Conservation (phyloP, 53 echinoderm and acorn worm genomes). For the Temnopleurus reevesii region DNA sequence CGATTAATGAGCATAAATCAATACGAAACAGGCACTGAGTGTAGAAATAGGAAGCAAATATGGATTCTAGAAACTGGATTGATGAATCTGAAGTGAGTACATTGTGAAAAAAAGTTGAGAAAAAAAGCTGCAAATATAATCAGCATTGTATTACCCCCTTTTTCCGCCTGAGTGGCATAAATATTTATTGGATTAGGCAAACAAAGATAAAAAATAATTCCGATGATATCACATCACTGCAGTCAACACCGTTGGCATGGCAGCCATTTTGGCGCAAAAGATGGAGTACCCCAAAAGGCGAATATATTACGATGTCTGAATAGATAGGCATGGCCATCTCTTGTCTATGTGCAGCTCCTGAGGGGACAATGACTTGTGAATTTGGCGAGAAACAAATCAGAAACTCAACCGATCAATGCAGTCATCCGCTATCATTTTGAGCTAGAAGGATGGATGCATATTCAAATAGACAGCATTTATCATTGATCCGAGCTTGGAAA, state of each 20-base stretch:
- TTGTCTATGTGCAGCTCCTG: background rate
- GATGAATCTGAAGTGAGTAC: background rate
- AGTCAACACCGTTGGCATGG: background rate
- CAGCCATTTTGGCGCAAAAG: background rate
- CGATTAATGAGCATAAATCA: background rate
- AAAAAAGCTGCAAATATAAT: constrained; percentile 12
- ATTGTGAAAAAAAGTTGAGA: background rate
- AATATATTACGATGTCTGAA: constrained; percentile 43
- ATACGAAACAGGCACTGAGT: background rate
- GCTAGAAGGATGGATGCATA: background rate
- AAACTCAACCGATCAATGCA: constrained; percentile 18
- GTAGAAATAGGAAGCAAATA: background rate
- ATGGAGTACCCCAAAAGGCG: constrained; percentile 42
- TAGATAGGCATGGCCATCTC: constrained; percentile 42
- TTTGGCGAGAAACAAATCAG: constrained; percentile 25
- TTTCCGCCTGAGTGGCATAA: constrained; percentile 39
- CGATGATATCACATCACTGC: constrained; percentile 52
- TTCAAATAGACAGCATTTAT: constrained; percentile 29
- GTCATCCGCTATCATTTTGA: constrained; percentile 25
- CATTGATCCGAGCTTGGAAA: background rate
- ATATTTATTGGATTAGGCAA: constrained; percentile 46
- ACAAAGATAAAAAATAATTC: constrained; percentile 18
- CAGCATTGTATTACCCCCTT: constrained; percentile 14
- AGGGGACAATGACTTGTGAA: constrained; percentile 45
- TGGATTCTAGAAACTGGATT: background rate